Evolutionary conservation across 2,888 invertebrate genomes (phyloP).

Genomic region (Matsumyia berberina): DNA sequence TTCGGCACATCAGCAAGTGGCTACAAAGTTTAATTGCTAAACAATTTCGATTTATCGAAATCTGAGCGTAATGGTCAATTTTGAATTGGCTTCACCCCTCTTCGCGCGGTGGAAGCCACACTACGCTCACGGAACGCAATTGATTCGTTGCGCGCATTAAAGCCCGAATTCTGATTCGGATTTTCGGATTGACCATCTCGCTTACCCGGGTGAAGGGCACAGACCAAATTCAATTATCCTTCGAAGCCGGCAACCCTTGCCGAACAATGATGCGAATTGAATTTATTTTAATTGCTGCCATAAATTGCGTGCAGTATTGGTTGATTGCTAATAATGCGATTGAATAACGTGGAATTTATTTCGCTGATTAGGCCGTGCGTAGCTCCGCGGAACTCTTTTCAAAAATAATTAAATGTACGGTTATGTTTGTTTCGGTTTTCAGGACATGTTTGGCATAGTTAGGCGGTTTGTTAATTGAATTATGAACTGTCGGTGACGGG

Average conservation of each 20-base stretch:
- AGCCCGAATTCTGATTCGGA: conserved; percentile 14
- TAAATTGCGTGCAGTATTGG: conserved; percentile 8
- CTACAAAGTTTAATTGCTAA: not conserved
- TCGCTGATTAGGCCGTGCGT: not conserved
- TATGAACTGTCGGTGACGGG: not conserved
- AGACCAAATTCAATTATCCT: conserved; percentile 25
- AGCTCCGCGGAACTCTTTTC: not conserved
- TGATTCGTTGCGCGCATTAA: not conserved
- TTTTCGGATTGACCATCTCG: conserved; percentile 2
- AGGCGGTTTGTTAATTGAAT: not conserved
- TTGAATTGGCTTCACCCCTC: not conserved
- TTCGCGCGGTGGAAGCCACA: not conserved
- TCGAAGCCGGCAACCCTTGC: not conserved
- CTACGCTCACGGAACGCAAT: not conserved
- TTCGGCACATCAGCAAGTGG: conserved; percentile 3
- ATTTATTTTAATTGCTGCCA: conserved; percentile 44
- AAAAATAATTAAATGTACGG: conserved; percentile 21
- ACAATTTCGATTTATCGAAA: not conserved
- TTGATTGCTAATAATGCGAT: conserved; percentile 42
- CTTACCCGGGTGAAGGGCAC: not conserved
- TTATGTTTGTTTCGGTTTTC: not conserved
- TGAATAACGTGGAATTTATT: conserved; percentile 30
- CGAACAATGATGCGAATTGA: conserved; percentile 2
- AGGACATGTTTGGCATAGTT: conserved; percentile 1
- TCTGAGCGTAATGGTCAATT: not conserved